Base-by-base conservation (phyloP, 2,888 invertebrate genomes). In the Belgica antarctica region DNA sequence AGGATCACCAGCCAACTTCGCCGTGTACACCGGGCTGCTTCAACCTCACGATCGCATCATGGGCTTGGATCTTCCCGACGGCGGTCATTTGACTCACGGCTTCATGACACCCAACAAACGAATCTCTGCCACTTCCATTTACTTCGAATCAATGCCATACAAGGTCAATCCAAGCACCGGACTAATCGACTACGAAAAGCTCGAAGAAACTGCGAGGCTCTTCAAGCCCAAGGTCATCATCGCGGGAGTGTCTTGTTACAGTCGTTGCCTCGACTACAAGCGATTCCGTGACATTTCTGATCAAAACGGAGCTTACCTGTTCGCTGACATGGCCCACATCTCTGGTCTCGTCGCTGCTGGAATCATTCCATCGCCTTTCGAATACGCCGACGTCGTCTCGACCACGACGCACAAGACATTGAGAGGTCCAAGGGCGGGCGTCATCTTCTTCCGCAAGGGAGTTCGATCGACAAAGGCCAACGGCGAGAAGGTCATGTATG, bases 121-220 rank as follows among this genome's bases (percentile, higher is more conserved):
- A 80, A 92, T 98, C 71, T 98, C 97, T 0, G 96, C 96, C 5
- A 96, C 97, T 0, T 96, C 97, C 0, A 89, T 97, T 72, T 99
- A 94, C 83, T 98, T 98, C 78, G 96, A 98, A 82, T 96, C 96
- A 71, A 92, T 97, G 91, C 96, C 97, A 0, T 99, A 99, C 79
- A 96, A 95, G 82, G 90, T 94, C 75, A 73, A 95, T 78, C 86
- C 89, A 1, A 80, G 81, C 71, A 91, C 90, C 27, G 97, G 96
- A 24, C 79, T 94, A 0, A 96, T 98, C 73, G 96, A 98, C 81
- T 98, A 97, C 77, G 94, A 96, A 73, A 86, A 87, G 76, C 81
- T 98, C 61, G 88, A 89, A 1, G 87, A 88, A 74, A 89, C 86
- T 22, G 94, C 97, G 0, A 85, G 83, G 74, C 81, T 96, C 1